Percentiles rank a stretch among this genome's conserved stretches.
Conservation (phyloP, 2,797 vertebrate genomes). For the Pygocentrus nattereri region DNA sequence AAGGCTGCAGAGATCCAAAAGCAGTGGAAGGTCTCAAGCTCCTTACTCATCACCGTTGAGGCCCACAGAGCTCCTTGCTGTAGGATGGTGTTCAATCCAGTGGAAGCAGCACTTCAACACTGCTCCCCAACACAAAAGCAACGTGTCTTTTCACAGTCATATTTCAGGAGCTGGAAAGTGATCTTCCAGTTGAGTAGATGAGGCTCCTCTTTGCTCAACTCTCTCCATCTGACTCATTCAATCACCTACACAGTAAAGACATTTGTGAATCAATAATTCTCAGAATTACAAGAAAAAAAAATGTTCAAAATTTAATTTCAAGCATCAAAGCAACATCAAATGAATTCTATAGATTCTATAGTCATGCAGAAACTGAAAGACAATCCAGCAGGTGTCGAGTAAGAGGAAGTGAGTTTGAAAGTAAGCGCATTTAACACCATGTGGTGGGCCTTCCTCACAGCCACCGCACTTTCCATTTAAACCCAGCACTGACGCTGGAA, state of each 20-base stretch:
- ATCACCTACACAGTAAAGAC: slow-evolving; percentile 3
- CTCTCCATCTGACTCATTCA: neutral
- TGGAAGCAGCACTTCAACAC: neutral
- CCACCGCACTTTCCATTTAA: neutral
- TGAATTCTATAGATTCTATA: no score
- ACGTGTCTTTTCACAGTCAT: neutral
- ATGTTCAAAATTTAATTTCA: neutral
- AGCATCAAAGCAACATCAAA: neutral
- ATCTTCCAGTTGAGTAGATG: neutral
- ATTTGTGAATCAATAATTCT: neutral
- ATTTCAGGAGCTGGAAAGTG: neutral
- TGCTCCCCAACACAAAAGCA: neutral
- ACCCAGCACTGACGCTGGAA: neutral
- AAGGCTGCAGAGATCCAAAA: neutral
- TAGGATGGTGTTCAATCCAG: neutral
- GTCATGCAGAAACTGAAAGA: neutral
- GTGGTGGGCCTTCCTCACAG: neutral
- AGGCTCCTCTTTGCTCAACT: neutral
- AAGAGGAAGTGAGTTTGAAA: slow-evolving; percentile 15
- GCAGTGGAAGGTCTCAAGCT: slow-evolving; percentile 46
- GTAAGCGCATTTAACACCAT: neutral
- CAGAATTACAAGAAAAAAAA: neutral
- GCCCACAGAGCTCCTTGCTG: neutral
- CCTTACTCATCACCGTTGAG: slow-evolving; percentile 43
- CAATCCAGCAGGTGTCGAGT: neutral